Conservation (phyloP, 2,797 vertebrate species). For the Notolabrus celidotus region DNA sequence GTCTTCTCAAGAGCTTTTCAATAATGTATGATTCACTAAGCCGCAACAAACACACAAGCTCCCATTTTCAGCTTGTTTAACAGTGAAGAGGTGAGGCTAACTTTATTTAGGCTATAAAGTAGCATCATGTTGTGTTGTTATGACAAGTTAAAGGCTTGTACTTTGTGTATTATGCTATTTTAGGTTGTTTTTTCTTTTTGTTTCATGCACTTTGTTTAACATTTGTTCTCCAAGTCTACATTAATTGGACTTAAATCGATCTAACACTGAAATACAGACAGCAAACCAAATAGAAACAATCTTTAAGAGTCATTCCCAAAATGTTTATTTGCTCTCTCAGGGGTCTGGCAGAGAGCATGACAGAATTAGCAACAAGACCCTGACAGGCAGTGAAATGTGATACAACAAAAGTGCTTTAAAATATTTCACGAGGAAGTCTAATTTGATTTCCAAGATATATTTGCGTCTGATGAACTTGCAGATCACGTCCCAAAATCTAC, state of each 20-base stretch:
- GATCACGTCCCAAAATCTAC: conserved; percentile 33
- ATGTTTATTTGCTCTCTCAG: conserved; percentile 1
- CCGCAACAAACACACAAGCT: not conserved
- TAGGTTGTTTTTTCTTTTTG: not conserved
- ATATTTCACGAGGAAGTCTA: conserved; percentile 16
- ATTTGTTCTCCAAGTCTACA: not conserved
- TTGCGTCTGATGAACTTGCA: conserved; percentile 21
- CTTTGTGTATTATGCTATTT: not conserved
- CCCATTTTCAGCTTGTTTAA: not conserved
- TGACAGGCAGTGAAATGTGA: conserved; percentile 42
- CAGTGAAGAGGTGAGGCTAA: not conserved
- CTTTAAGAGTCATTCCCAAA: not conserved
- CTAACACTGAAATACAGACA: not conserved
- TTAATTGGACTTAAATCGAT: rapidly evolving
- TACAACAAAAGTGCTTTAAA: conserved; percentile 33
- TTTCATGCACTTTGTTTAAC: not conserved
- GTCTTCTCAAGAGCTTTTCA: no score
- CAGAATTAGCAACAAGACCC: conserved; percentile 39
- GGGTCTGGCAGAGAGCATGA: not conserved
- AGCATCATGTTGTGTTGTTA: not conserved
- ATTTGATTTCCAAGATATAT: conserved; percentile 17
- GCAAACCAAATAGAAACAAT: not conserved
- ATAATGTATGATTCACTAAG: no score
- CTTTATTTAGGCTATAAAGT: not conserved
- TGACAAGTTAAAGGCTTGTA: not conserved